These are phyloP conservation scores for Zele albiditarsus DNA, from an alignment of 2,888 invertebrate genomes.

Conservation along the genomic window DNA sequence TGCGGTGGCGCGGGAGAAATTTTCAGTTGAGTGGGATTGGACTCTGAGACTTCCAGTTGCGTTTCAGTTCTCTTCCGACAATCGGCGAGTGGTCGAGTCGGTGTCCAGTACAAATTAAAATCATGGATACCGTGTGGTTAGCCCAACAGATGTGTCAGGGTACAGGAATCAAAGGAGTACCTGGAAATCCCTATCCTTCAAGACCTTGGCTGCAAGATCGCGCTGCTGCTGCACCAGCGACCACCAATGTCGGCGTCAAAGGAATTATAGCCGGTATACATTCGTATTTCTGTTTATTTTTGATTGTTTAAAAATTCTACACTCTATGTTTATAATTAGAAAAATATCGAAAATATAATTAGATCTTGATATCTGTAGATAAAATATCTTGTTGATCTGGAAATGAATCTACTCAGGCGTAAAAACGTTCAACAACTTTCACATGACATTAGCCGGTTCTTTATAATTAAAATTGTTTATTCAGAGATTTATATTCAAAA, in stretches of 20 bases:
- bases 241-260: conserved; percentile 82
- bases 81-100: not conserved
- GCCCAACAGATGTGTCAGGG: conserved; percentile 49
- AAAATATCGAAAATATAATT: not conserved
- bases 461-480: not conserved
- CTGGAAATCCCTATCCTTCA: conserved; percentile 74
- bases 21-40: conserved; percentile 1
- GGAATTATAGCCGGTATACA: conserved; percentile 89
- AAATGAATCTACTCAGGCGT: not conserved
- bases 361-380: not conserved
- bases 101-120: conserved; percentile 18
- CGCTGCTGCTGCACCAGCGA: conserved; percentile 80
- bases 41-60: not conserved
- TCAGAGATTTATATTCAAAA: not conserved
- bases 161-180: conserved; percentile 43
- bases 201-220: conserved; percentile 85
- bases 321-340: not conserved
- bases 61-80: conserved; percentile 20
- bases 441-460: not conserved
- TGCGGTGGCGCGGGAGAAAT: conserved; percentile 11
- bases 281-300: conserved; percentile 29
- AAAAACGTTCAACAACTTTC: too few species aligned
- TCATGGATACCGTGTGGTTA: conserved; percentile 64
- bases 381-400: too few species aligned
- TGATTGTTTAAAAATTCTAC: not conserved